Evolutionary conservation across 2,797 vertebrate genomes (phyloP), one percentile per base, ranked within the genome.

Genomic region (Spizella passerina): DNA sequence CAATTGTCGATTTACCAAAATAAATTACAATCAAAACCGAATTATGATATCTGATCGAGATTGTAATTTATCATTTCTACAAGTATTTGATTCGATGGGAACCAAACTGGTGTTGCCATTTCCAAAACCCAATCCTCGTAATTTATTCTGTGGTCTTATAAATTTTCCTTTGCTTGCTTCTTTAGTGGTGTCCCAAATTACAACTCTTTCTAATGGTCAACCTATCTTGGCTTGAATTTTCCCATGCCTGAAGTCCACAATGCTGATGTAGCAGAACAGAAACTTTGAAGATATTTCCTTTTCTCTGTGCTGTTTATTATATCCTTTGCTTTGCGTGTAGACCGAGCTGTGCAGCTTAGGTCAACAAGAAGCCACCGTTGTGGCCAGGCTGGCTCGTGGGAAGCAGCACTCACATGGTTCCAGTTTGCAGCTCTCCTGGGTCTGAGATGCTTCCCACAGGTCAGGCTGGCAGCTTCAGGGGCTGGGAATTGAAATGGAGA

Each of bases 261-360:
- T 94, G 95, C 94, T 97, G 96, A 96, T 92, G 76, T 83, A 96
- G 94, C 94, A 97, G 84, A 96, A 95, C n/a, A 78, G 32, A 85
- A 81, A 41, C 92, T 96, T 96, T 89, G 90, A 94, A 94, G 86
- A 52, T 68, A 66, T 87, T 96, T 95, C 88, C 79, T 93, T 93
- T 92, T 94, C 77, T 82, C 76, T 90, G 24, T 76, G 59, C 94
- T 79, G 82, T 70, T 96, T 92, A 93, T 95, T 96, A 94, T 87
- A 95, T 78, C 85, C 86, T 96, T 96, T 81, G 85, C 92, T 92
- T 89, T 4, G 41, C 1, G 8, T 66, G 76, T 73, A 56, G 87
- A 70, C 91, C 23, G 0, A 73, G 79, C 79, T 86, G 91, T 91
- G 91, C 65, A 83, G 88, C 68, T 91, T 78, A 56, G 92, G 85